Percentiles rank a stretch among this genome's conserved stretches.
Evolutionary conservation across 1,140 invertebrate species (phyloP).

Genomic region (Dendrolimus punctatus): DNA sequence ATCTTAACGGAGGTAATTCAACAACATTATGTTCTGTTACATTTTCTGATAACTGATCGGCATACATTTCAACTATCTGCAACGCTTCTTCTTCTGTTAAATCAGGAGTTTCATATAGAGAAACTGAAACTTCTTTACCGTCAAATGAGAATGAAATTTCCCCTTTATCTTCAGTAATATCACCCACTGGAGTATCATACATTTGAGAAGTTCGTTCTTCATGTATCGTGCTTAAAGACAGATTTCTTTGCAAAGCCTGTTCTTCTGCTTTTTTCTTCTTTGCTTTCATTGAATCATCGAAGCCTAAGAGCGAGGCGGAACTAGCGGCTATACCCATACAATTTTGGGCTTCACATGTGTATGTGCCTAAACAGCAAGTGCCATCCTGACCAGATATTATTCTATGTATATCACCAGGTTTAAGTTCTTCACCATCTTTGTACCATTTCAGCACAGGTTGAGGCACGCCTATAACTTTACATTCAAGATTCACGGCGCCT

Average conservation of each 20-base stretch:
- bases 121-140: conserved; percentile 92
- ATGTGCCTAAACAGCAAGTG: conserved; percentile 91
- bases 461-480: conserved; percentile 94
- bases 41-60: conserved; percentile 91
- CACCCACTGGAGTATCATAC: conserved; percentile 84
- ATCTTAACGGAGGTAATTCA: conserved; percentile 89
- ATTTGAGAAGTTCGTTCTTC: conserved; percentile 92
- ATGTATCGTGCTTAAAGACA: conserved; percentile 90
- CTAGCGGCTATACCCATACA: conserved; percentile 93
- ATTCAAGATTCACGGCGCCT: conserved; percentile 91
- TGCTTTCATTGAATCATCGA: conserved; percentile 81
- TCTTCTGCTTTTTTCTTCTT: conserved; percentile 72
- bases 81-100: conserved; percentile 92
- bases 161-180: conserved; percentile 85
- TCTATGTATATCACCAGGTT: conserved; percentile 91
- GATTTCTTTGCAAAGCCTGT: conserved; percentile 77
- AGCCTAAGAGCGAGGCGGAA: conserved; percentile 89
- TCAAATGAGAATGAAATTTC: conserved; percentile 93
- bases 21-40: conserved; percentile 90
- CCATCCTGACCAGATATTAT: conserved; percentile 92
- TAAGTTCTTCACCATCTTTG: conserved; percentile 90
- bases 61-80: conserved; percentile 94
- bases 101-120: conserved; percentile 92
- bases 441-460: conserved; percentile 92
- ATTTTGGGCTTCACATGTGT: conserved; percentile 93